A percentile compares a stretch with the other conserved stretches of the same genome.
These are phyloP conservation scores for Rhinichthys klamathensis DNA, from an alignment of 2,113 vertebrate species.

Conservation along the genomic window DNA sequence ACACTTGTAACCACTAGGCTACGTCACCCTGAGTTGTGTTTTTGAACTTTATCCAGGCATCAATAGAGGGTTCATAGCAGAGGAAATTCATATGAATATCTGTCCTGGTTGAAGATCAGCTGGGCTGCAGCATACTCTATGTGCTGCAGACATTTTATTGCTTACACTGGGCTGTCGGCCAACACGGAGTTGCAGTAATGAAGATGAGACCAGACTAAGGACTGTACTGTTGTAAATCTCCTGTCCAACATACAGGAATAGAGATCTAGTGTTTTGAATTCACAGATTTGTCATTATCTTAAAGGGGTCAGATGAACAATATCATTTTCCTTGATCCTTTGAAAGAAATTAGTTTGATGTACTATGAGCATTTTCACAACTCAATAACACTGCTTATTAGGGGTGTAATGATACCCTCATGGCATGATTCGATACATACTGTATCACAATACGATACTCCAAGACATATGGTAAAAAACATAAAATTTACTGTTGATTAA, in stretches of 20 bases:
- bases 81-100: conserved; percentile 16
- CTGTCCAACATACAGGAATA: conserved; percentile 9
- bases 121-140: neutral
- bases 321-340: neutral
- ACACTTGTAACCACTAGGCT: neutral
- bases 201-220: conserved; percentile 1
- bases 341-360: neutral
- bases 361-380: neutral
- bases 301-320: conserved; percentile 33
- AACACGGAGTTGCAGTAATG: conserved; percentile 5
- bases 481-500: no score
- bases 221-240: conserved; percentile 21
- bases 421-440: no score
- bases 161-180: neutral
- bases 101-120: conserved; percentile 14
- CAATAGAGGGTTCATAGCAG: neutral
- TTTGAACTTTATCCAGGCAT: neutral
- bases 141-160: conserved; percentile 14
- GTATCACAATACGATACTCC: no score
- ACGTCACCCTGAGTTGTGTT: neutral
- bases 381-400: neutral
- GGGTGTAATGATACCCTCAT: no score
- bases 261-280: conserved; percentile 1
- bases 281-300: conserved; percentile 35
- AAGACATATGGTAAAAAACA: no score